These are phyloP conservation scores for Saturnia pavonia DNA, from an alignment of 2,888 invertebrate genomes.

Conservation along the genomic window DNA sequence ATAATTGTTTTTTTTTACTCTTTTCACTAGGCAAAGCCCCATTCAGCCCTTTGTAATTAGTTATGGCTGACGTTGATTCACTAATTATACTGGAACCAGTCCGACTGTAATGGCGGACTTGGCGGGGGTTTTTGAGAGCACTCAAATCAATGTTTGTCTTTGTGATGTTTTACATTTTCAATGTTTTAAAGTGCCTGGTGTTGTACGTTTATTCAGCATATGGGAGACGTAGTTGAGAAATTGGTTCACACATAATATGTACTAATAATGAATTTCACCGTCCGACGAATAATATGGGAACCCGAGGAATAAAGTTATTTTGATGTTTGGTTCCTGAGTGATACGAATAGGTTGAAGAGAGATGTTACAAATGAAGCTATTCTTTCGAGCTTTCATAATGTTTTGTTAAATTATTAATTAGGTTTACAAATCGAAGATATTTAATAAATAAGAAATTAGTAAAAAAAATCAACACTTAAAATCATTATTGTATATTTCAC, in stretches of 20 bases:
- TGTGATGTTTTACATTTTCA: slow-evolving; percentile 25
- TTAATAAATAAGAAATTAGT: not conserved
- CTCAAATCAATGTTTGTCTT: slow-evolving; percentile 28
- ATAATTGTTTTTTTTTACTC: slow-evolving; percentile 71
- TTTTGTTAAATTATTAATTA: not conserved
- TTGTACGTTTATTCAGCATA: slow-evolving; percentile 5
- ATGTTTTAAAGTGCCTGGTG: slow-evolving; percentile 20
- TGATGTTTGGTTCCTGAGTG: not conserved
- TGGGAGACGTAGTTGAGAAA: slow-evolving; percentile 6
- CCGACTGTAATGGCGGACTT: slow-evolving; percentile 40
- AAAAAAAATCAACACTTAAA: not conserved
- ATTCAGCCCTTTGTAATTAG: slow-evolving; percentile 78
- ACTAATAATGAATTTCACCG: not conserved
- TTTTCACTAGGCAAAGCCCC: slow-evolving; percentile 70
- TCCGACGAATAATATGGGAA: not conserved
- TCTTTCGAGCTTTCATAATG: not conserved
- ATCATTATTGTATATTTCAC: not conserved
- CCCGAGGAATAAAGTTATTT: not conserved
- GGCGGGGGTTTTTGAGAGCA: slow-evolving; percentile 30
- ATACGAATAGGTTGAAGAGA: not conserved
- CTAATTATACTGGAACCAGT: slow-evolving; percentile 63
- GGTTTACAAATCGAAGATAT: not conserved
- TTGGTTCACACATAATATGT: not conserved
- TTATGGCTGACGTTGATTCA: slow-evolving; percentile 70
- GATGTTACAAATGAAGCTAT: not conserved